phyloP scores from a whole-genome alignment of 2,888 invertebrate species.

The Stenotaenia linearis region DNA sequence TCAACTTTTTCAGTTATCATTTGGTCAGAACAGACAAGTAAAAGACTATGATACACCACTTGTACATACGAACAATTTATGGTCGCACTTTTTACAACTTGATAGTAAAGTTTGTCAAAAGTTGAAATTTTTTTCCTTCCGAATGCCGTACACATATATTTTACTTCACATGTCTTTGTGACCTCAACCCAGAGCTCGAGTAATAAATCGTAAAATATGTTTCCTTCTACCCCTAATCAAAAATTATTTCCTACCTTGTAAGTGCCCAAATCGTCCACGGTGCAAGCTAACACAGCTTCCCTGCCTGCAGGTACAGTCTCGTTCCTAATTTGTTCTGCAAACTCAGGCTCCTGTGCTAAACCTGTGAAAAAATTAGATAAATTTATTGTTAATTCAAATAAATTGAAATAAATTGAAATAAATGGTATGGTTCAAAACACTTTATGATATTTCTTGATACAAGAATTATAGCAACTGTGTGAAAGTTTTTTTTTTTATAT shows the following conservation, averaged over 20 bases:
- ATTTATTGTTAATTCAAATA: neutral
- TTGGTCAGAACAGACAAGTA: neutral
- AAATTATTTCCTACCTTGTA: slow-evolving; percentile 65
- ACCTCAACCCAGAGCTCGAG: neutral
- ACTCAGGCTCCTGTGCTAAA: slow-evolving; percentile 68
- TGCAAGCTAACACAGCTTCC: slow-evolving; percentile 80
- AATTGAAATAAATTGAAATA: neutral
- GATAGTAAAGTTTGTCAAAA: neutral
- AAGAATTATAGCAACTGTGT: too few relatives aligned
- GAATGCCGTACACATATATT: neutral
- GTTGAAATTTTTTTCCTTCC: neutral
- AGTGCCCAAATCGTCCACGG: slow-evolving; percentile 82
- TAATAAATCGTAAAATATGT: neutral
- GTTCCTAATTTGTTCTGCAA: slow-evolving; percentile 82
- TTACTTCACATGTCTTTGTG: neutral
- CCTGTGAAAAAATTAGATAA: neutral
- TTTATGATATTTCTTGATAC: too few relatives aligned
- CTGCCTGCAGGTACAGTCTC: slow-evolving; percentile 84
- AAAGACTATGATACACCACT: neutral
- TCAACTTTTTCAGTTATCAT: neutral
- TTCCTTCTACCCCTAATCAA: neutral
- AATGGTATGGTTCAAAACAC: too few relatives aligned
- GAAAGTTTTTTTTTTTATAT: too few relatives aligned
- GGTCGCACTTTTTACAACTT: neutral
- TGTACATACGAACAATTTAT: neutral